Base-by-base conservation (phyloP, 1,140 invertebrate species). In the Teleogryllus occipitalis region DNA sequence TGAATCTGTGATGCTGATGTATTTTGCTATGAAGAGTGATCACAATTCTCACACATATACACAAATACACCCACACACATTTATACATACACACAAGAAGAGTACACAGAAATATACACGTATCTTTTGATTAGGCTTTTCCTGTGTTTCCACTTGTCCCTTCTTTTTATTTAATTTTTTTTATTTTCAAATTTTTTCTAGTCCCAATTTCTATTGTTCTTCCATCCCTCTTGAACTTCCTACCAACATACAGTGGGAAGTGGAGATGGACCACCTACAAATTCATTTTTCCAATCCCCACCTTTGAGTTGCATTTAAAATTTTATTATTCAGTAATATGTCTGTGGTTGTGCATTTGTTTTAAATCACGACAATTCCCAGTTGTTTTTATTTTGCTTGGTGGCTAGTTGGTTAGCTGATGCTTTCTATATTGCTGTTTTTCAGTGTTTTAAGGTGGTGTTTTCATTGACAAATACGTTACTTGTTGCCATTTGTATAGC, bases 11-110 rank as follows among this genome's bases (percentile, higher is more conserved):
- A 77, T 77, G 76, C 47, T n/a, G 27, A 39, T 46, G 48, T 77
- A 77, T 77, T 77, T 77, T 77, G 76, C 76, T 77, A 77, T 77
- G 76, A 77, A 77, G 76, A 77, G 76, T 47, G 21, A 48, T n/a
- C 21, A 77, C 18, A 48, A 15, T n/a, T 7, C 76, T n/a, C 76
- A 15, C 75, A 46, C 75, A 18, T 46, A 39, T 21, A 47, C 39
- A 47, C 47, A 76, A 8, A 54, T 46, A 15, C 8, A 48, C n/a
- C 14, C 39, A 15, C 48, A 77, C 76, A 77, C 8, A 48, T 47
- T 21, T 77, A 18, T 77, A 48, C 47, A 77, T 65, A 65, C 54
- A 65, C 54, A 65, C 18, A 18, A 65, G 8, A 54, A 8, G 10
- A 10, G 18, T 65, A 14, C 54, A 65, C 18, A 65, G 10, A 65